phyloP scores from a whole-genome alignment of 2,113 vertebrate genomes.

The Turdus rufiventris region DNA sequence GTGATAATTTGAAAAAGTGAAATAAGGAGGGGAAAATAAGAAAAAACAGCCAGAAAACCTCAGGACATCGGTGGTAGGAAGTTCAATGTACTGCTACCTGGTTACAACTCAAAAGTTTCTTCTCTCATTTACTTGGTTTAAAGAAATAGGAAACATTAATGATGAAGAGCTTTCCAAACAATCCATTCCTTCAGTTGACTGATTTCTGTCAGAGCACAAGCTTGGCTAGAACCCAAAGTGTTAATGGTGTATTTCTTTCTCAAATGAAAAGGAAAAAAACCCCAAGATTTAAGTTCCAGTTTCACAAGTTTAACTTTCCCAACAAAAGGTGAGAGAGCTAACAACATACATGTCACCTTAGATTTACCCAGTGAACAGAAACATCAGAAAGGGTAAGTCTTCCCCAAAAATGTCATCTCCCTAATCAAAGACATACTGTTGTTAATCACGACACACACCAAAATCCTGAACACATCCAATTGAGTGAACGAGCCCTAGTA shows the following conservation, averaged over 20 bases:
- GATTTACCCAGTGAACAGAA: not conserved
- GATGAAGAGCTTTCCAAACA: constrained; percentile 56
- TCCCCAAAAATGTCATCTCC: not conserved
- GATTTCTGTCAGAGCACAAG: constrained; percentile 10
- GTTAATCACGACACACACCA: not conserved
- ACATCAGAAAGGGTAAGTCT: constrained; percentile 25
- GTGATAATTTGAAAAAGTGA: not conserved
- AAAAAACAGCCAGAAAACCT: not conserved
- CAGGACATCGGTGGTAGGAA: not conserved
- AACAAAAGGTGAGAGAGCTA: not conserved
- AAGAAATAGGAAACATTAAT: not conserved
- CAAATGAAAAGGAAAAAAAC: not conserved
- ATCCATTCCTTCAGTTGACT: constrained; percentile 21
- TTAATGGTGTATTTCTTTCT: constrained; percentile 34
- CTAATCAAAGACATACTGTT: constrained; percentile 50
- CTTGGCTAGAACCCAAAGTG: constrained; percentile 8
- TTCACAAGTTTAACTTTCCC: constrained; percentile 33
- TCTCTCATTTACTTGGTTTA: not conserved
- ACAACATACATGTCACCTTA: not conserved
- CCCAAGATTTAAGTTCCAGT: not conserved
- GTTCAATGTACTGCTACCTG: not conserved
- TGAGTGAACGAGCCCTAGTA: constrained; percentile 25
- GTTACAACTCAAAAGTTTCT: not conserved
- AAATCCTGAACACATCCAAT: constrained; percentile 36
- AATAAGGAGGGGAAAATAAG: accelerated